phyloP scores from a whole-genome alignment of 2,797 vertebrate species.

The Acridotheres tristis region DNA sequence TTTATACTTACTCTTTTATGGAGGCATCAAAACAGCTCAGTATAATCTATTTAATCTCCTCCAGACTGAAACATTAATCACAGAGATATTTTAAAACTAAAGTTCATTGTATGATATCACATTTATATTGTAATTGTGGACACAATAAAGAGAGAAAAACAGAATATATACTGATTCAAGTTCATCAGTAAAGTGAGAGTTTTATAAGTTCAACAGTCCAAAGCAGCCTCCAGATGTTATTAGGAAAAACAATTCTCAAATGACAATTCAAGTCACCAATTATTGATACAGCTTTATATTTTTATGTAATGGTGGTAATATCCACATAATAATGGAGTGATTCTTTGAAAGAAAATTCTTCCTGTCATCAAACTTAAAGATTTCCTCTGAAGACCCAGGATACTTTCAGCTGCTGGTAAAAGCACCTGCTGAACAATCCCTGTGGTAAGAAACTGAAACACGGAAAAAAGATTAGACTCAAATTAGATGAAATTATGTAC shows the following conservation, averaged over 20 bases:
- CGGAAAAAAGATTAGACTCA: not conserved
- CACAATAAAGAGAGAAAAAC: not conserved
- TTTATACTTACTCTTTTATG: constrained; percentile 3
- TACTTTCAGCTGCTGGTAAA: not conserved
- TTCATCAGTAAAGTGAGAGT: not conserved
- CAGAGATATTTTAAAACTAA: not conserved
- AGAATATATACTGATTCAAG: not conserved
- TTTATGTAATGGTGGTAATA: not conserved
- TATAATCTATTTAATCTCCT: not conserved
- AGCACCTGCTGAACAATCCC: not conserved
- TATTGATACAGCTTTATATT: not conserved
- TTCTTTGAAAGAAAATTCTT: not conserved
- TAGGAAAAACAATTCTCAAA: not conserved
- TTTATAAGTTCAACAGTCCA: not conserved
- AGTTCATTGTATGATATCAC: not conserved
- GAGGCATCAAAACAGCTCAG: not conserved
- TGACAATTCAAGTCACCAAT: not conserved
- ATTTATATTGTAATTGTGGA: not conserved
- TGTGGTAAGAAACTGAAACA: not conserved
- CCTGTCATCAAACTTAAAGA: not conserved
- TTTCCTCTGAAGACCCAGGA: not conserved
- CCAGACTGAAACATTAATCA: not conserved
- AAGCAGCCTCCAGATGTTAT: not conserved
- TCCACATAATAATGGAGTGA: not conserved
- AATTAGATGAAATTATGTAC: not conserved